Evolutionary conservation across 2,113 vertebrate genomes (phyloP), one percentile per base, ranked within the genome.

Genomic region (Elephas maximus): DNA sequence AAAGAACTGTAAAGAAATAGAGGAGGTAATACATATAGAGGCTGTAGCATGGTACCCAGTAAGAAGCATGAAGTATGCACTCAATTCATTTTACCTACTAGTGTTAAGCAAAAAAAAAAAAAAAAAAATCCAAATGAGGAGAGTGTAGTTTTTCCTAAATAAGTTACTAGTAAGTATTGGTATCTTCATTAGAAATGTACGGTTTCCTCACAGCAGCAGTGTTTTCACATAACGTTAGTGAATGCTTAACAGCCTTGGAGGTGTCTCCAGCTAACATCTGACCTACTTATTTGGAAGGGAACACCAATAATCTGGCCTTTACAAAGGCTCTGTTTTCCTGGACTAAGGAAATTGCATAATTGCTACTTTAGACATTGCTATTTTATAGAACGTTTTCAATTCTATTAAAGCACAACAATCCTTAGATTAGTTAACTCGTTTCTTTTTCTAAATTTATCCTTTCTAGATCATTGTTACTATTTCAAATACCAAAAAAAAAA

Each of bases 201-300:
- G 45, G 77, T 92, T 96, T 94, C 67, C 81, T 93, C 94, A 88
- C 0, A 78, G 80, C 23, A 82, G 57, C 15, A 63, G 6, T 26
- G 8, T 93, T 91, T 90, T 83, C 63, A 76, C 63, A 82, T 78
- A 84, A 94, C 73, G 80, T 93, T 95, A 95, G 93, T 88, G 62
- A 96, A 90, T 95, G 92, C 67, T 92, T 84, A 88, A 67, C 57
- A 93, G 92, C 2, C 18, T 96, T 85, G 37, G 79, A 88, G 80
- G 88, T 88, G 93, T 65, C 67, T 96, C 76, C 84, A 92, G 96
- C 83, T 94, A 78, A 93, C 84, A 73, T 87, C 87, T 97, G 95
- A 93, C 93, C 93, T 97, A 97, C 84, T 95, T 97, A 92, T 97
- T 92, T 95, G 77, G n/a, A 95, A 97, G 73, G 76, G 84, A 93